Evolutionary conservation across 2,888 invertebrate genomes (phyloP).

Genomic region (Plusia festucae): DNA sequence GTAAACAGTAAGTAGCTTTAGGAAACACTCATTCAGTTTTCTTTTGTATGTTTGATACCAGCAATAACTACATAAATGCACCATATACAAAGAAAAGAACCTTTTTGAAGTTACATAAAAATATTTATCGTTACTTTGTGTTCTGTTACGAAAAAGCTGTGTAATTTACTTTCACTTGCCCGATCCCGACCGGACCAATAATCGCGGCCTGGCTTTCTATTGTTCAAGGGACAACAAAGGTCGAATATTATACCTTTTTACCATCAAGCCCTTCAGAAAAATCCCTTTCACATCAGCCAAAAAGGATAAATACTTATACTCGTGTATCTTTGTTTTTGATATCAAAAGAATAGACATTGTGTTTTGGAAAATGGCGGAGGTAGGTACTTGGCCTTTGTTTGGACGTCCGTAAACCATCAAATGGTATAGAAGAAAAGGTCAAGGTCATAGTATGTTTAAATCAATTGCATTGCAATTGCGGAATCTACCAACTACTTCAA

Average conservation of each 20-base stretch:
- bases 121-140: slow-evolving; percentile 6
- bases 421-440: not conserved
- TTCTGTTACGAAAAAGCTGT: slow-evolving; percentile 38
- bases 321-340: slow-evolving; percentile 2
- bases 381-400: not conserved
- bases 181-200: slow-evolving; percentile 49
- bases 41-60: not conserved
- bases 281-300: slow-evolving; percentile 47
- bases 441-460: too few relatives aligned
- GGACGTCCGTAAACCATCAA: not conserved
- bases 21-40: not conserved
- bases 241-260: slow-evolving; percentile 54
- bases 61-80: not conserved
- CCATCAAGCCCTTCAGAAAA: slow-evolving; percentile 46
- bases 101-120: slow-evolving; percentile 6
- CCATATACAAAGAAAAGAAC: not conserved
- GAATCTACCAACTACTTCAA: too few relatives aligned
- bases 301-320: slow-evolving; percentile 2
- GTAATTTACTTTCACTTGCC: slow-evolving; percentile 58
- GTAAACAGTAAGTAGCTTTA: too few relatives aligned
- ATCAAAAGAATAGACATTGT: not conserved
- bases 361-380: not conserved
- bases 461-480: too few relatives aligned
- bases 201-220: slow-evolving; percentile 55
- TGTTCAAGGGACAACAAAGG: slow-evolving; percentile 60